phyloP scores from a whole-genome alignment of 2,113 vertebrate species.

The Macaca nemestrina region DNA sequence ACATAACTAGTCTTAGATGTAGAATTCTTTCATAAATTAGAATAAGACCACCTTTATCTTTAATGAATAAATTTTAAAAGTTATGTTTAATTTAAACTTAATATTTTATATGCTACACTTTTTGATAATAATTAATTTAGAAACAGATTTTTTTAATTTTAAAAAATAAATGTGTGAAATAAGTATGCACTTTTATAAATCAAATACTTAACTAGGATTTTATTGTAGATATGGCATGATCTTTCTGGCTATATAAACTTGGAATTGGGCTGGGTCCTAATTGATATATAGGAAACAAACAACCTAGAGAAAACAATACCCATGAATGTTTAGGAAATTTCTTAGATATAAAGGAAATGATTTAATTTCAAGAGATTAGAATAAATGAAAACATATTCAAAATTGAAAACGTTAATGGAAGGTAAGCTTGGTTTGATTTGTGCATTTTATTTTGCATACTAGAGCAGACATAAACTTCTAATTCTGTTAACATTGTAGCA shows the following conservation, averaged over 20 bases:
- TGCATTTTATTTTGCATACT: background rate
- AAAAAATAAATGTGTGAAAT: background rate
- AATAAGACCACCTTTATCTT: background rate
- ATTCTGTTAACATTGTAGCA: background rate
- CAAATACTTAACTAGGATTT: background rate
- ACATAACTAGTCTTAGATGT: background rate
- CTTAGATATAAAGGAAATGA: background rate
- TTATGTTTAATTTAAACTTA: background rate
- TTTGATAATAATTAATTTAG: background rate
- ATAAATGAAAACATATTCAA: background rate
- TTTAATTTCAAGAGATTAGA: background rate
- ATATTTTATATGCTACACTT: background rate
- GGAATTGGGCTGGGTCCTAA: background rate
- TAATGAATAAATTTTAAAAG: constrained; percentile 1
- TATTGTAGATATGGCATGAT: background rate
- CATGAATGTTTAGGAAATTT: background rate
- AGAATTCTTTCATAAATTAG: background rate
- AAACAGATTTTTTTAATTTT: background rate
- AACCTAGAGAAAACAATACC: background rate
- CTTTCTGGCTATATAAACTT: background rate
- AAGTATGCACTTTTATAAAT: background rate
- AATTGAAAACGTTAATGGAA: background rate
- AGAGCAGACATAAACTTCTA: background rate
- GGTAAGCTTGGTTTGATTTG: background rate
- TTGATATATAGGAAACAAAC: background rate